Conservation (phyloP, 2,888 invertebrate genomes). For the Hydropsyche betteni region DNA sequence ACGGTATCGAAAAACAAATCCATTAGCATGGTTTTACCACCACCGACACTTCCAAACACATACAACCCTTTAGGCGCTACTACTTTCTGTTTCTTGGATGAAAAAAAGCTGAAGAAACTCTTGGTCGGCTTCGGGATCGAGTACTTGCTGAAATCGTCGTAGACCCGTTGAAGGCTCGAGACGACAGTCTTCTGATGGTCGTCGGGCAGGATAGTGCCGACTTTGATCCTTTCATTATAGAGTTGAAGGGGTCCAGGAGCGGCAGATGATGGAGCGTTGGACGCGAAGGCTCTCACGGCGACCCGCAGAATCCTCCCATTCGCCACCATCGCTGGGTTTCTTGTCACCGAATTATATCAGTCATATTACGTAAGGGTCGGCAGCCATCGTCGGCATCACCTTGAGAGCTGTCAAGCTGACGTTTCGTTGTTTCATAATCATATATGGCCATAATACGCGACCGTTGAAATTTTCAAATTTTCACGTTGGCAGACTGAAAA, state of each 20-base stretch:
- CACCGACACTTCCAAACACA: slow-evolving; percentile 89
- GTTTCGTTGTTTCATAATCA: neutral
- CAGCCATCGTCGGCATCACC: neutral
- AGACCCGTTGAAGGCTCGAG: slow-evolving; percentile 74
- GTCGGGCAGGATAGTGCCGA: slow-evolving; percentile 72
- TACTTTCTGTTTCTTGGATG: slow-evolving; percentile 56
- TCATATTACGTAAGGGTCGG: slow-evolving; percentile 7
- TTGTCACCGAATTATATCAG: neutral
- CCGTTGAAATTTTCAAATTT: no score
- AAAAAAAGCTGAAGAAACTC: slow-evolving; percentile 59
- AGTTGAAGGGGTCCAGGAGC: slow-evolving; percentile 62
- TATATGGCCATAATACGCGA: neutral
- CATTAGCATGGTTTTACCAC: slow-evolving; percentile 99
- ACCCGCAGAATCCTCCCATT: neutral
- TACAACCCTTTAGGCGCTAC: slow-evolving; percentile 82
- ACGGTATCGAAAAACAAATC: slow-evolving; percentile 88
- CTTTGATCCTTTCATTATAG: slow-evolving; percentile 68
- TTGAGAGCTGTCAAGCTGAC: slow-evolving; percentile 5
- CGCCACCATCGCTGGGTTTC: neutral
- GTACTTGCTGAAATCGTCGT: slow-evolving; percentile 71
- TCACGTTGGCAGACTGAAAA: no score
- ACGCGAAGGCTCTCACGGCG: neutral
- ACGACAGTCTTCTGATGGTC: slow-evolving; percentile 77
- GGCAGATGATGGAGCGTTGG: neutral
- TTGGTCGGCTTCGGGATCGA: slow-evolving; percentile 54